Evolutionary conservation across 2,797 vertebrate genomes (phyloP).

Genomic region (Chaenodraco wilsoni): DNA sequence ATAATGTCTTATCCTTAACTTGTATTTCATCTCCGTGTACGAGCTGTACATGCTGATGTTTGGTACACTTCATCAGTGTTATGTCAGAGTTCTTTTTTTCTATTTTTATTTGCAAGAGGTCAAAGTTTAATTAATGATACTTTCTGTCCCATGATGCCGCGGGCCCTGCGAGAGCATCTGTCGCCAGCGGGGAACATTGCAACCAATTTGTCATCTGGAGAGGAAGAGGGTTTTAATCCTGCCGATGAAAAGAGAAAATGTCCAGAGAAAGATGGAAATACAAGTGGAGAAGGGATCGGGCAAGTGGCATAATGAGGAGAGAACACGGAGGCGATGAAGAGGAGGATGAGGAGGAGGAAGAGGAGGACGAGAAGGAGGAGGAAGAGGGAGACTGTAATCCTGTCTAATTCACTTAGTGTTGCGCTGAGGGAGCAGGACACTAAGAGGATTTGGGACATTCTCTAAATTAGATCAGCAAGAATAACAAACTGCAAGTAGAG

Average conservation of each 20-base stretch:
- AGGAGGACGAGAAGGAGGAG: constrained; percentile 48
- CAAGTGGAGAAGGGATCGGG: constrained; percentile 41
- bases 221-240: constrained; percentile 65
- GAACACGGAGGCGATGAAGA: constrained; percentile 58
- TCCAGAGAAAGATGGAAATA: constrained; percentile 54
- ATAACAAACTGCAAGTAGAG: constrained; percentile 83
- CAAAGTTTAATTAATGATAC: constrained; percentile 66
- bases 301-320: constrained; percentile 51
- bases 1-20: not conserved
- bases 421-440: constrained; percentile 83
- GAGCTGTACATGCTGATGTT: constrained; percentile 22
- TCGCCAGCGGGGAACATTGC: constrained; percentile 48
- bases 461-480: constrained; percentile 91
- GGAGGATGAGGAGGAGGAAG: constrained; percentile 34
- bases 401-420: constrained; percentile 88
- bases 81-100: constrained; percentile 28
- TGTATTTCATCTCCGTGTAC: constrained; percentile 5
- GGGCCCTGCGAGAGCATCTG: constrained; percentile 62
- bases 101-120: constrained; percentile 50
- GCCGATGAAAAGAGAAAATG: constrained; percentile 59
- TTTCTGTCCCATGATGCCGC: constrained; percentile 65
- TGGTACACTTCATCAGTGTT: constrained; percentile 36
- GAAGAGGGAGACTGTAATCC: constrained; percentile 84
- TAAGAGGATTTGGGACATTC: constrained; percentile 93
- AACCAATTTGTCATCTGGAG: constrained; percentile 73